Base-by-base conservation (phyloP, 2,888 invertebrate species). In the Chalcis sispes region DNA sequence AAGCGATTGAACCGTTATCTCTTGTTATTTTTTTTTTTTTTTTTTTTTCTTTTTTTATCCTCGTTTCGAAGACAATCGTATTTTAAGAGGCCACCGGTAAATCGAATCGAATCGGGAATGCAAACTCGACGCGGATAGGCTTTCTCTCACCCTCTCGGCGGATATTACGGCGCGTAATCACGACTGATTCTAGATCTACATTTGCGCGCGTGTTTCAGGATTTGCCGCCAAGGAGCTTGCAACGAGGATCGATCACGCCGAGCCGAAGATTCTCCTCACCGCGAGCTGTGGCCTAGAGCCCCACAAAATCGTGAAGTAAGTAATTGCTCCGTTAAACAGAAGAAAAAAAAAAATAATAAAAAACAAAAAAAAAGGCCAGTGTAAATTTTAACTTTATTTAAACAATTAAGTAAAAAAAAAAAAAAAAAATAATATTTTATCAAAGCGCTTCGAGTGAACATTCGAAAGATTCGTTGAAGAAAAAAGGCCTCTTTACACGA, bases 271-370 rank as follows among this genome's bases (percentile, higher is more conserved):
- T 3, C 93, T 98, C 32, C 94, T 98, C 40, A 95, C 96, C 0
- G 96, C 97, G 0, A 97, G 96, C 88, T 96, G 95, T 85, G 98
- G 98, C 0, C 91, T 98, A 13, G 98, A 98, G 87, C 97, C 97
- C 0, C 93, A 93, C 79, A 95, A 94, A 90, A 91, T 95, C 72
- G 93, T 98, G 72, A 92, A 92, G 92, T 95, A 87, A 81, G 82
- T 80, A 61, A 42, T 1, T 10, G 7, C 20, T 13, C 10, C 15
- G 10, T 50, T 50, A 13, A 42, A 42, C 15, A 42, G 15, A 8
- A 42, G 10, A 36, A 36, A 36, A 4, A 7, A 36, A 7, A 7
- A 36, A 36, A 4, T 36, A 10, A 4, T 36, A 10, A 36, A 36
- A 36, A 36, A 36, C 10, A 7, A 36, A 36, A 36, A 36, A 36